Conservation (phyloP, 1,140 invertebrate genomes). For the Anastrepha ludens region DNA sequence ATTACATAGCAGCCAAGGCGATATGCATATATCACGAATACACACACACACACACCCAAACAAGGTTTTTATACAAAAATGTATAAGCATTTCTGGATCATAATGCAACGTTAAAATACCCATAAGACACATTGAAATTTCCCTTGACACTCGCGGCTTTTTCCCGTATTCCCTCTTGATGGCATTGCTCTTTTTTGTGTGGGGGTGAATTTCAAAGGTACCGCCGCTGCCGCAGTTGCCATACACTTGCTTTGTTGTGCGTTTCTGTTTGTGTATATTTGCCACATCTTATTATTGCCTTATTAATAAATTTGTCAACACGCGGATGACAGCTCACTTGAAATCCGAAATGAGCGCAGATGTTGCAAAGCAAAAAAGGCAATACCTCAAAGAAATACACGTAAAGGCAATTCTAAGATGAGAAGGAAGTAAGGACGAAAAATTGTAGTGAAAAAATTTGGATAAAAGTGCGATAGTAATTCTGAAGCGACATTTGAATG, state of each 20-base stretch:
- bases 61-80: constrained; percentile 4
- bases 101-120: constrained; percentile 13
- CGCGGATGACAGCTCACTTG: constrained; percentile 67
- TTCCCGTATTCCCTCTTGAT: constrained; percentile 9
- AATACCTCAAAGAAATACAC: background rate
- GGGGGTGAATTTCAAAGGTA: constrained; percentile 46
- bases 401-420: background rate
- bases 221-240: constrained; percentile 3
- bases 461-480: background rate
- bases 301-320: constrained; percentile 74
- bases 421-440: constrained; percentile 10
- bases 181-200: constrained; percentile 7
- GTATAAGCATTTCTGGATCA: background rate
- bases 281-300: constrained; percentile 65
- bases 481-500: background rate
- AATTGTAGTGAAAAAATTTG: background rate
- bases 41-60: background rate
- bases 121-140: constrained; percentile 53
- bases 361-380: background rate
- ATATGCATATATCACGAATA: background rate
- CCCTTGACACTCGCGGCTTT: constrained; percentile 48
- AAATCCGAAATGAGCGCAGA: constrained; percentile 39
- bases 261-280: constrained; percentile 53
- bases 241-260: constrained; percentile 33
- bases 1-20: constrained; percentile 63